Evolutionary conservation across 2,113 vertebrate genomes (phyloP).

Genomic region (Atractosteus spatula): DNA sequence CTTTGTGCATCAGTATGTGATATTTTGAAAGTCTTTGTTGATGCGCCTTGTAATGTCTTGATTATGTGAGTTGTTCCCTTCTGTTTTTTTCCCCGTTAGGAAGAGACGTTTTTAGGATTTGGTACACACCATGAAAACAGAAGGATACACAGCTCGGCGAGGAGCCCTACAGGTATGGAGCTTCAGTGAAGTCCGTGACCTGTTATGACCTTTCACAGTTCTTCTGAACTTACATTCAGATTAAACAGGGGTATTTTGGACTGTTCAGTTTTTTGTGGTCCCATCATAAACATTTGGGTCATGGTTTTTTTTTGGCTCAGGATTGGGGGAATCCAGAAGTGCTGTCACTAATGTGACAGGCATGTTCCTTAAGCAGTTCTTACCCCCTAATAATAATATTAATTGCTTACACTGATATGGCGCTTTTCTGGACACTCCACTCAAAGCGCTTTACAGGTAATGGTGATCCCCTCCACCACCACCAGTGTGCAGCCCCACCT

Average conservation of each 20-base stretch:
- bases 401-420: no score
- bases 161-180: slow-evolving; percentile 77
- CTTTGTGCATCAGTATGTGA: no score
- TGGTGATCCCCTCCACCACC: no score
- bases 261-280: background rate
- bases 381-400: no score
- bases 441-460: no score
- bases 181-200: background rate
- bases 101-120: slow-evolving; percentile 93
- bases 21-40: background rate
- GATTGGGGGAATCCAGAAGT: background rate
- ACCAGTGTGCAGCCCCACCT: no score
- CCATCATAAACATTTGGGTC: no score
- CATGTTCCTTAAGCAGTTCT: no score
- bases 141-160: slow-evolving; percentile 77
- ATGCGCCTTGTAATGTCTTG: background rate
- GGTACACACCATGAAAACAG: slow-evolving; percentile 84
- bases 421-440: no score
- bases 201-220: no score
- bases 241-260: no score
- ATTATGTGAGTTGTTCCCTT: background rate
- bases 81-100: slow-evolving; percentile 70
- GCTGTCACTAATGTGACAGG: no score
- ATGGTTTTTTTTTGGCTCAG: background rate
- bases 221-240: background rate